Conservation (phyloP, 1,140 invertebrate genomes). For the Drosophila punjabiensis region DNA sequence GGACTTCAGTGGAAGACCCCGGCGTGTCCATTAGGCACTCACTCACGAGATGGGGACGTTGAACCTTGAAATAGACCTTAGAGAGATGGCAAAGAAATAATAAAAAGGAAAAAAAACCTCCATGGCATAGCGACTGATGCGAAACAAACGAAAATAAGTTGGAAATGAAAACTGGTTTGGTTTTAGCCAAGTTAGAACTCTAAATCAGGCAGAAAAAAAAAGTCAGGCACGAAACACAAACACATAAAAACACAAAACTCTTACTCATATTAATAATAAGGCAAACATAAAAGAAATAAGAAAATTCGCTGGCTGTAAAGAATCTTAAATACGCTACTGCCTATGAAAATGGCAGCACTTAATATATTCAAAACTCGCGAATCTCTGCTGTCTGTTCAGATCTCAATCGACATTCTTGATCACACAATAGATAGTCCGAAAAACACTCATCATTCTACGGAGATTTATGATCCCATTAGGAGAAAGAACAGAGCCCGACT, state of each 20-base stretch:
- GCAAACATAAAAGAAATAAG: constrained; percentile 27
- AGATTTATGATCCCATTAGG: constrained; percentile 48
- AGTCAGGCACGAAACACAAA: constrained; percentile 5
- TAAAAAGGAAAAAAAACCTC: constrained; percentile 21
- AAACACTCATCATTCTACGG: neutral
- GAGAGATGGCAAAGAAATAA: constrained; percentile 64
- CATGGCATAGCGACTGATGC: constrained; percentile 44
- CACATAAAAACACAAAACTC: constrained; percentile 56
- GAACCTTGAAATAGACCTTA: constrained; percentile 77
- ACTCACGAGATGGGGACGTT: constrained; percentile 66
- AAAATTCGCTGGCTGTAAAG: constrained; percentile 27
- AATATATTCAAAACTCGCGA: constrained; percentile 1
- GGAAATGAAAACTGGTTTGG: constrained; percentile 81
- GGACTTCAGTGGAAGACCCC: constrained; percentile 5
- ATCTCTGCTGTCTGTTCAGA: constrained; percentile 18
- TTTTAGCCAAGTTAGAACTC: constrained; percentile 77
- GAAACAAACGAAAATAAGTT: constrained; percentile 78
- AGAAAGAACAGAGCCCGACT: constrained; percentile 33
- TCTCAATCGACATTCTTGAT: constrained; percentile 27
- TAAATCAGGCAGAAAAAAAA: constrained; percentile 54
- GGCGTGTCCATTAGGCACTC: constrained; percentile 62
- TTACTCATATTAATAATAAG: constrained; percentile 80
- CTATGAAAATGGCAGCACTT: constrained; percentile 13
- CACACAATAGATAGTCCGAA: constrained; percentile 23
- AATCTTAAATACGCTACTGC: constrained; percentile 29